Conservation (phyloP, 2,113 vertebrate species). For the Oncorhynchus kisutch region DNA sequence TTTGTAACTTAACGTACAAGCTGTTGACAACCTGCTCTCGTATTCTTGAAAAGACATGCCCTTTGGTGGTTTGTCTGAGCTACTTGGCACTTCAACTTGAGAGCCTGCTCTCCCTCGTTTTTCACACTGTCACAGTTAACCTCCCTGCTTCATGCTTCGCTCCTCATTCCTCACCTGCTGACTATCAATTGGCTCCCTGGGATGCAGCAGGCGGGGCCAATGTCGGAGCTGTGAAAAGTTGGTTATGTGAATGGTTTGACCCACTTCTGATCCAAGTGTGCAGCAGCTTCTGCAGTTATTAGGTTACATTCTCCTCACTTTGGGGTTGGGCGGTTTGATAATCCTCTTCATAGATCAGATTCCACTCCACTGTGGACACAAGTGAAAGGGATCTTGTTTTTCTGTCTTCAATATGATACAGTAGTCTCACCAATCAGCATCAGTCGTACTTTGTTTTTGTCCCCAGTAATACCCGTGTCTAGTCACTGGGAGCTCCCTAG, state of each 20-base stretch:
- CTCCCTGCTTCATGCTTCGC: background rate
- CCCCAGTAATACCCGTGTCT: no score
- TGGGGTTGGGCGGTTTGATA: background rate
- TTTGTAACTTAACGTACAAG: no score
- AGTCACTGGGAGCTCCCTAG: no score
- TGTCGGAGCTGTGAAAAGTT: constrained; percentile 21
- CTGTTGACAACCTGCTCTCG: no score
- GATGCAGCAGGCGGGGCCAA: constrained; percentile 23
- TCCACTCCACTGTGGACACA: background rate
- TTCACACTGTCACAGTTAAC: background rate
- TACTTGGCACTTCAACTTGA: no score
- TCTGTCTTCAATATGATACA: background rate
- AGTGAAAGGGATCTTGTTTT: background rate
- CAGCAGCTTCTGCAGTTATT: background rate
- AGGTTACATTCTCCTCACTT: background rate
- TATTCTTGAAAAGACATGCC: no score
- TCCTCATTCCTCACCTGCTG: background rate
- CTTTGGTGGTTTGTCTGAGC: no score
- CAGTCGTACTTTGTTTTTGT: background rate
- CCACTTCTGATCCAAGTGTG: constrained; percentile 37
- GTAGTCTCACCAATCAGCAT: background rate
- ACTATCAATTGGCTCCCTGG: constrained; percentile 26
- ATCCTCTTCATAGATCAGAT: constrained; percentile 7
- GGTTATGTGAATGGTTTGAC: constrained; percentile 44
- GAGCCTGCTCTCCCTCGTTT: background rate